Evolutionary conservation across 2,113 vertebrate species (phyloP), one percentile per base, ranked within the genome.

Genomic region (Felis chaus): DNA sequence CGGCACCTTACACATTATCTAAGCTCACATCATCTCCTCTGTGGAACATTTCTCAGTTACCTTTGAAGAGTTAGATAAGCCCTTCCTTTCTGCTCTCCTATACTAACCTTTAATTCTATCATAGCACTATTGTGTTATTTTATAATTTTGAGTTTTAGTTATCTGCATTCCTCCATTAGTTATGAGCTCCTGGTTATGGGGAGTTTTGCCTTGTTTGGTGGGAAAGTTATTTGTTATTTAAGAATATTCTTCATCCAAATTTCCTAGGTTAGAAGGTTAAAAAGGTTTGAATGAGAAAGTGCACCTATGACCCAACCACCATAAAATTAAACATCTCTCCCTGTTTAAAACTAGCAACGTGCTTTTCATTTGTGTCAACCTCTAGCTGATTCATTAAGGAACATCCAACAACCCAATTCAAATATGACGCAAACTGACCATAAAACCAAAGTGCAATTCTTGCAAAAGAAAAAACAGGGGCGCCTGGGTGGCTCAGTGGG

Each of bases 121-220:
- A 50, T 0, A 68, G 74, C 13, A 81, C 10, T 41, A 48, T 2
- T 10, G 7, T 63, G 89, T 53, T 88, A 78, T 21, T 31, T 63
- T 41, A 15, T 71, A 61, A 80, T 55, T 96, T 27, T 95, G 7
- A 41, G 19, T 71, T 94, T 82, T 65, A 78, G 29, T 82, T 76
- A 90, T 39, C 39, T 87, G 21, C 18, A 79, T 73, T 45, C 11
- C 33, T 57, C 13, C 33, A n/a, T 4, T 63, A 84, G 13, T 69
- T 89, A 69, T 10, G 86, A 81, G 65, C 50, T 76, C 79, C 31
- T n/a, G 27, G 71, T 39, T 89, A 87, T 0, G n/a, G 61, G 10
- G 23, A 94, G 25, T 97, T 96, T 45, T 81, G 81, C 93, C 89
- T 96, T 79, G 16, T 61, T 95, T 16, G 12, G 36, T 74, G 39